A percentile compares a stretch with the other conserved stretches of the same genome.
phyloP scores from a whole-genome alignment of 2,888 invertebrate species.

The Auanema sp. region DNA sequence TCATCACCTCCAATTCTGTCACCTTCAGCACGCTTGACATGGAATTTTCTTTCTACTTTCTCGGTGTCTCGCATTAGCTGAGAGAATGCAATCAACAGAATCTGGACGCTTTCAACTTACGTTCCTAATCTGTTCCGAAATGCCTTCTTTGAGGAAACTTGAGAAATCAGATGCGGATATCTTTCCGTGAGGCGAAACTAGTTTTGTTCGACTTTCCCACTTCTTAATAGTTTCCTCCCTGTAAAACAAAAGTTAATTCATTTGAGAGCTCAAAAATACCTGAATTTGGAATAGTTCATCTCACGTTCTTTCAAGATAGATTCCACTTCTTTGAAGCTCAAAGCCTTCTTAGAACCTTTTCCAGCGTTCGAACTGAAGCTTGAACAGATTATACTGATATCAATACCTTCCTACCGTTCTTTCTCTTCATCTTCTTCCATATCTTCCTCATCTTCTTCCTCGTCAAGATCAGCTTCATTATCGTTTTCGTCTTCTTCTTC shows the following conservation, averaged over 20 bases:
- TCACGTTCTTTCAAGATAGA: constrained; percentile 18
- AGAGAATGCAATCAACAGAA: constrained; percentile 14
- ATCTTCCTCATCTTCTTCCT: constrained; percentile 20
- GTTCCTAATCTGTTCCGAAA: constrained; percentile 80
- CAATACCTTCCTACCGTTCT: neutral
- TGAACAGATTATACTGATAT: constrained; percentile 10
- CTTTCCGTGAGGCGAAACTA: constrained; percentile 72
- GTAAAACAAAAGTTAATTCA: constrained; percentile 67
- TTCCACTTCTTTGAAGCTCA: constrained; percentile 4
- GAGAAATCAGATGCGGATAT: constrained; percentile 69
- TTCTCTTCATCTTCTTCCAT: constrained; percentile 17
- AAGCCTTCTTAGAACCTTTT: constrained; percentile 16
- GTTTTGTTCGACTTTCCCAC: constrained; percentile 89
- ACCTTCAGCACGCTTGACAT: constrained; percentile 78
- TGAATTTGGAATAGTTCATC: constrained; percentile 25
- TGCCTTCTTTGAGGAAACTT: constrained; percentile 69
- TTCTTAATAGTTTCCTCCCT: constrained; percentile 83
- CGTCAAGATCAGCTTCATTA: constrained; percentile 16
- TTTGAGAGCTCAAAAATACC: constrained; percentile 18
- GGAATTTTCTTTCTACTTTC: constrained; percentile 79
- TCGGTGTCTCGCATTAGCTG: constrained; percentile 77
- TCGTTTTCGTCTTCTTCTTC: constrained; percentile 25
- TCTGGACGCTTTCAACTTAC: constrained; percentile 44
- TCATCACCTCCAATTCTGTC: constrained; percentile 71
- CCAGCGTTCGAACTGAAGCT: too few relatives aligned